Conservation (phyloP, 2,888 invertebrate species). For the Oxycera nigricornis region DNA sequence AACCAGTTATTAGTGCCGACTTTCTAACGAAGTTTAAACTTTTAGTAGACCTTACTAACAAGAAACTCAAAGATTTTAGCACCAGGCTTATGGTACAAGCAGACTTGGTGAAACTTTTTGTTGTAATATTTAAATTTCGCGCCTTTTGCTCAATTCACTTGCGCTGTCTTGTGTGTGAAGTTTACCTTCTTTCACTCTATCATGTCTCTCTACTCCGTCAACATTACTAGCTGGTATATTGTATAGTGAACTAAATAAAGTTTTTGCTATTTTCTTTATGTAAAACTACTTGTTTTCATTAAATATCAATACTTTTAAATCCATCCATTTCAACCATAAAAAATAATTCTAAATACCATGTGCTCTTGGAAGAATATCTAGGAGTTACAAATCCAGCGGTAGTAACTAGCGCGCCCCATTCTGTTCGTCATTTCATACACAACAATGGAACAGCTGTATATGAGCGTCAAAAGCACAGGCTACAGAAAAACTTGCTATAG, state of each 20-base stretch:
- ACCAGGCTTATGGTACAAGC: neutral
- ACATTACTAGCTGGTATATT: neutral
- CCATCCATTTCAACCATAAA: no score
- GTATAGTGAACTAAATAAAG: no score
- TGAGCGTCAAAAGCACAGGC: constrained; percentile 47
- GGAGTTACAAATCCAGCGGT: neutral
- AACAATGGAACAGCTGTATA: constrained; percentile 1
- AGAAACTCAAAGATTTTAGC: neutral
- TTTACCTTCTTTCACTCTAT: no score
- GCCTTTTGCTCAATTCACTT: no score
- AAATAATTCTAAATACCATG: neutral
- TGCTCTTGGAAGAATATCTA: neutral
- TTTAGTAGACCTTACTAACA: neutral
- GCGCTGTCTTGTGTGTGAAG: no score
- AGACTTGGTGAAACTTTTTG: no score
- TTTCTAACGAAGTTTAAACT: neutral
- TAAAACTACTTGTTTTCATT: no score
- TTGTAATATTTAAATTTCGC: no score
- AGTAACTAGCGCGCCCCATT: no score
- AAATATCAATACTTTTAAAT: no score
- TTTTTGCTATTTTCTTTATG: no score
- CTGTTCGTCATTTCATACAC: neutral
- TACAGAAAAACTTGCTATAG: constrained; percentile 42
- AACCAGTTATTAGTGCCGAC: neutral
- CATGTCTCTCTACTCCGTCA: no score